Percentiles rank a stretch among this genome's conserved stretches.
phyloP scores from a whole-genome alignment of 2,797 vertebrate species.

The Limnodromus scolopaceus region DNA sequence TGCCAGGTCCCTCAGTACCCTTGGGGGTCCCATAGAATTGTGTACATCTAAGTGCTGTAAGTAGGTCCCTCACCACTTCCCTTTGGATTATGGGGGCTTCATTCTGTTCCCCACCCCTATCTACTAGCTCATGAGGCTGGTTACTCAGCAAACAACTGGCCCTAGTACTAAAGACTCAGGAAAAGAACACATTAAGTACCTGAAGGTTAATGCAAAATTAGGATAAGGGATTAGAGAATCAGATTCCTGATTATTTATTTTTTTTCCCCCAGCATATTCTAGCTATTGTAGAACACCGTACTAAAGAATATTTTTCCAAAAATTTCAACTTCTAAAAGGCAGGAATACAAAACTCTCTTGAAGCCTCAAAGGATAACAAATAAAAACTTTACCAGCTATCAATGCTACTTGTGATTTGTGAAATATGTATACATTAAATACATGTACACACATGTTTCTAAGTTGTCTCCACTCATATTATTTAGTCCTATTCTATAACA shows the following conservation, averaged over 20 bases:
- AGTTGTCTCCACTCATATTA: neutral
- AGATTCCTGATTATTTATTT: neutral
- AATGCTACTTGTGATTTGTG: neutral
- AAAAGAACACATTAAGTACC: too few species aligned
- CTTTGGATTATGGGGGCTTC: too few species aligned
- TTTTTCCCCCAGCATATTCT: neutral
- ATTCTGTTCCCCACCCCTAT: too few species aligned
- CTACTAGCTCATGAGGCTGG: too few species aligned
- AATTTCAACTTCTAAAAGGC: neutral
- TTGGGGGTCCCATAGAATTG: too few species aligned
- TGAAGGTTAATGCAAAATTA: neutral
- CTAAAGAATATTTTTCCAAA: neutral
- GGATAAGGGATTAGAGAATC: neutral
- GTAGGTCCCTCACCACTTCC: too few species aligned
- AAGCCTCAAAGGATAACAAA: neutral
- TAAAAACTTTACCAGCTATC: neutral
- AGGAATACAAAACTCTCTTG: neutral
- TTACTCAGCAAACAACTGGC: too few species aligned
- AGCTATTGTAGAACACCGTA: neutral
- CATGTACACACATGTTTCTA: accelerated
- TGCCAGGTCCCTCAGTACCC: too few species aligned
- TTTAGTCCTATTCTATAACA: neutral
- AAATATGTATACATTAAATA: neutral
- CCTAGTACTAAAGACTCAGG: too few species aligned
- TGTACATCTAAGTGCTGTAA: too few species aligned